Percentiles rank a stretch among this genome's conserved stretches.
Evolutionary conservation across 2,888 invertebrate genomes (phyloP).

Genomic region (Temnothorax ravouxi): DNA sequence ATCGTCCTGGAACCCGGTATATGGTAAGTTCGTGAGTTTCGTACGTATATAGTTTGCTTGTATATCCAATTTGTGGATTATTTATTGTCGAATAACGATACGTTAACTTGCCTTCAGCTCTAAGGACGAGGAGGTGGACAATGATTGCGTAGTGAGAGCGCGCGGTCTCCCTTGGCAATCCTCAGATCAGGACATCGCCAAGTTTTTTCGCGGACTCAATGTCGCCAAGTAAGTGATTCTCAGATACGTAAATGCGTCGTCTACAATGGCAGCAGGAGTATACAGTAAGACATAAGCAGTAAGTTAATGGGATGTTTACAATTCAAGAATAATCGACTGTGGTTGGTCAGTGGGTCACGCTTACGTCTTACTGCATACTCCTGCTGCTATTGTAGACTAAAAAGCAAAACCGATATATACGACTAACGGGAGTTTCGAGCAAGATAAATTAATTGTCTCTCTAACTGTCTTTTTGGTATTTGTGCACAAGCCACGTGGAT

Average conservation of each 20-base stretch:
- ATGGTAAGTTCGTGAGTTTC: conserved; percentile 91
- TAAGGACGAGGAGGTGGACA: conserved; percentile 99
- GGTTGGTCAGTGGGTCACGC: no score
- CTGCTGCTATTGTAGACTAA: no score
- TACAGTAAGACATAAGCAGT: no score
- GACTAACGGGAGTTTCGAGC: conserved; percentile 15
- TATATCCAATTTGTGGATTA: neutral
- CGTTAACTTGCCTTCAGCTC: conserved; percentile 90
- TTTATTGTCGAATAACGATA: neutral
- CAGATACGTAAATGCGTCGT: no score
- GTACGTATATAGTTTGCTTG: neutral
- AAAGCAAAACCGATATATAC: neutral
- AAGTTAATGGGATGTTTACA: no score
- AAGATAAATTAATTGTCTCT: conserved; percentile 41
- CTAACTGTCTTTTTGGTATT: conserved; percentile 61
- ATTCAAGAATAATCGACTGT: no score
- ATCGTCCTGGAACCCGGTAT: conserved; percentile 98
- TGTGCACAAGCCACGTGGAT: conserved; percentile 74
- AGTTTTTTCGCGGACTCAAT: conserved; percentile 99
- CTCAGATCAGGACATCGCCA: conserved; percentile 99
- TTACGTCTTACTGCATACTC: no score
- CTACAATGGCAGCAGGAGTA: no score
- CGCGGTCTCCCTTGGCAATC: conserved; percentile 99
- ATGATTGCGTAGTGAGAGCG: conserved; percentile 98
- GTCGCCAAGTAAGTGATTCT: conserved; percentile 95